Evolutionary conservation across 2,888 invertebrate genomes (phyloP).

Genomic region (Phasia obesa): DNA sequence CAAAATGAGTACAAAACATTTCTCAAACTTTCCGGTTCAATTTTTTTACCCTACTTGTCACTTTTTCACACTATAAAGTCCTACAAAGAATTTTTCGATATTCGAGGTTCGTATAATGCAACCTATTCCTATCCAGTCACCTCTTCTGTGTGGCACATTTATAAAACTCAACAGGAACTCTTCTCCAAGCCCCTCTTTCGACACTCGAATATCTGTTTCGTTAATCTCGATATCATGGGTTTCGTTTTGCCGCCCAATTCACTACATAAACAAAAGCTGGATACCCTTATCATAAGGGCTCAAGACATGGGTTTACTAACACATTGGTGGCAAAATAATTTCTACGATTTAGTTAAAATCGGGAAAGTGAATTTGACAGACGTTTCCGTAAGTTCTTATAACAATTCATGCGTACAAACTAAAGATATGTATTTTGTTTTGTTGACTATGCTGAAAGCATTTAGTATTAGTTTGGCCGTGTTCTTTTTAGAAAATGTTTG

Average conservation of each 20-base stretch:
- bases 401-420: conserved; percentile 20
- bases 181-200: conserved; percentile 69
- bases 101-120: conserved; percentile 63
- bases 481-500: too few relatives aligned
- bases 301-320: conserved; percentile 51
- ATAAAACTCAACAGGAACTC: conserved; percentile 65
- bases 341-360: conserved; percentile 62
- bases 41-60: conserved; percentile 55
- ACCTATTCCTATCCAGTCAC: conserved; percentile 71
- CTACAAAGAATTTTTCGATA: conserved; percentile 62
- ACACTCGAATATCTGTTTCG: conserved; percentile 66
- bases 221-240: conserved; percentile 52
- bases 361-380: conserved; percentile 57
- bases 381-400: conserved; percentile 6
- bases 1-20: conserved; percentile 48
- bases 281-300: conserved; percentile 50
- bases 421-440: conserved; percentile 50
- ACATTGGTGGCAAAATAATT: conserved; percentile 56
- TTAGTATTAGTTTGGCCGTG: too few relatives aligned
- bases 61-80: conserved; percentile 65
- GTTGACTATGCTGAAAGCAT: too few relatives aligned
- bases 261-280: conserved; percentile 63
- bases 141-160: conserved; percentile 68
- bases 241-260: conserved; percentile 71
- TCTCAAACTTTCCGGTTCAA: conserved; percentile 46